A percentile compares a stretch with the other conserved stretches of the same genome.
These are phyloP conservation scores for Orycteropus afer DNA, from an alignment of 2,113 vertebrate species.

Conservation along the genomic window DNA sequence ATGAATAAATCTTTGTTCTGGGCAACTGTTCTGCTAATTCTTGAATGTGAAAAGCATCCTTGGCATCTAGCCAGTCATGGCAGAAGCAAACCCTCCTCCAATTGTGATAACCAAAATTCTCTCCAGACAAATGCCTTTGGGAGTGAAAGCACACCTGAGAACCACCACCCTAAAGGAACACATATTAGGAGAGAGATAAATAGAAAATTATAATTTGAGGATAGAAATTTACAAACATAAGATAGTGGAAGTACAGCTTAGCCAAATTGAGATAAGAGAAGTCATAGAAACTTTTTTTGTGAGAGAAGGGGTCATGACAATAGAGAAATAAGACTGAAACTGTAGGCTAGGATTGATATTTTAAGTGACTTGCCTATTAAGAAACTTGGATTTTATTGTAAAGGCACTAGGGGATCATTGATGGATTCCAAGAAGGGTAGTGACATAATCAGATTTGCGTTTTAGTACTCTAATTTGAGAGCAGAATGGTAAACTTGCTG, in stretches of 20 bases:
- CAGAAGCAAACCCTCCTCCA: too few species aligned
- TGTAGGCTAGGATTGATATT: neutral
- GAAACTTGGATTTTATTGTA: neutral
- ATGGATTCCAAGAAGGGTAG: neutral
- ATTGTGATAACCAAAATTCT: neutral
- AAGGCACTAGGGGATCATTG: neutral
- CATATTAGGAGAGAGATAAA: neutral
- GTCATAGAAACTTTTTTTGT: neutral
- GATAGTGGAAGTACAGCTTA: fast-evolving
- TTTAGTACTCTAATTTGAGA: neutral
- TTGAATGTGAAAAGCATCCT: neutral
- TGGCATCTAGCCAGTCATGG: neutral
- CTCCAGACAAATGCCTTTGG: neutral
- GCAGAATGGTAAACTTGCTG: fast-evolving
- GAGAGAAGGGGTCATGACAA: neutral
- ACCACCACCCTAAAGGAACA: neutral
- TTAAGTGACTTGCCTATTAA: neutral
- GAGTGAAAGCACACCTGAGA: neutral
- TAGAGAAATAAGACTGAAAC: neutral
- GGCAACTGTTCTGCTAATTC: fast-evolving
- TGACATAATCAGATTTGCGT: neutral
- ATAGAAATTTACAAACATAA: neutral
- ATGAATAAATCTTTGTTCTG: neutral
- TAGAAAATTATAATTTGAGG: neutral
- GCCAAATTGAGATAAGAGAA: neutral